Evolutionary conservation across 2,888 invertebrate genomes (phyloP), one percentile per base, ranked within the genome.

Genomic region (Drosophila aldrichi): DNA sequence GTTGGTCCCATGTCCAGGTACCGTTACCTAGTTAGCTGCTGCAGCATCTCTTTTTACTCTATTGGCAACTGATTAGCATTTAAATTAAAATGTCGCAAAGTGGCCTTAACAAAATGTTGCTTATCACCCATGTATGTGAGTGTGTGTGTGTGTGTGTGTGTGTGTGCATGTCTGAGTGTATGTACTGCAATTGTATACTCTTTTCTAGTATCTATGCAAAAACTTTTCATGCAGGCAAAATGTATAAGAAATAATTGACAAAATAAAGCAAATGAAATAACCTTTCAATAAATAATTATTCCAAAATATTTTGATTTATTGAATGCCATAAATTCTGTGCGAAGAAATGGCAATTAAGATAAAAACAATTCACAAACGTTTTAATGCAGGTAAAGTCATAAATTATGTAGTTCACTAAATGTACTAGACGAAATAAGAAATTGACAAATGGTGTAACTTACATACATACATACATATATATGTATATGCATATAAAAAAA

Each of bases 11-110:
- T 56, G 55, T 32, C 43, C 41, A 56, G 56, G 43, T 44, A 52
- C 58, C 22, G 59, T 56, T 54, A 55, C 41, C 29, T 57, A 59
- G 68, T 61, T 68, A 64, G 57, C 32, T 68, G 67, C 40, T 38
- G 38, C 61, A 65, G 75, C 72, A 58, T 58, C 78, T 75, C 58
- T 79, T 87, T 84, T 81, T 74, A 76, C 61, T 86, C 87, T 83
- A 84, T 87, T 83, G 84, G 87, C 84, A 84, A 86, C 85, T 85
- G 88, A 85, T 85, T 85, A 85, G 88, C 85, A 85, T 85, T 88
- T 85, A 85, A 85, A 85, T 85, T 85, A 85, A 85, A 85, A 85
- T 88, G 85, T 85, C 88, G 82, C 88, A 88, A 88, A 88, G 88
- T 88, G 88, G 85, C 85, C 82, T 85, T 88, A 88, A 81, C 85